phyloP scores from a whole-genome alignment of 2,888 invertebrate genomes.

The Acholoe squamosa region DNA sequence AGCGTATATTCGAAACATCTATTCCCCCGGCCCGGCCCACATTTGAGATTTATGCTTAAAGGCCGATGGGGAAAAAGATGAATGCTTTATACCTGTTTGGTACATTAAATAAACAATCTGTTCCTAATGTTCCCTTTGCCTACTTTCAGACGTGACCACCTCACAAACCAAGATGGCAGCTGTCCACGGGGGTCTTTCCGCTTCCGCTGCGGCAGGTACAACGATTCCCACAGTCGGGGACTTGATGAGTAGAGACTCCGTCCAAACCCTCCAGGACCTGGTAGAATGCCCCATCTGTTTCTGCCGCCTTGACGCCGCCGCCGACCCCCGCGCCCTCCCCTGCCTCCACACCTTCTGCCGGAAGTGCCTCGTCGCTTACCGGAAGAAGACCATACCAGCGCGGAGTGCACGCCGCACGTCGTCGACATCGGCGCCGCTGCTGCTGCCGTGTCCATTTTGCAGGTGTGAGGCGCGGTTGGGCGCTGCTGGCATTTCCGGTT shows the following conservation, averaged over 20 bases:
- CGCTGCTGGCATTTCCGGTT: neutral
- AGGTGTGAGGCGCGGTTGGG: neutral
- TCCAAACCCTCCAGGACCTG: neutral
- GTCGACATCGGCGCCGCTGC: neutral
- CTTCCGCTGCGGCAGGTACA: neutral
- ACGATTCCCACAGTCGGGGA: neutral
- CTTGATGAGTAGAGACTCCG: neutral
- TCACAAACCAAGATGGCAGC: neutral
- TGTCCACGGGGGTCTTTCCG: neutral
- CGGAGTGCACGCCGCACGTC: neutral
- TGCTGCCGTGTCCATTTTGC: neutral
- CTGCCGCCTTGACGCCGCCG: neutral
- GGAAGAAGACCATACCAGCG: neutral
- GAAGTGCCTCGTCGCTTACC: neutral
- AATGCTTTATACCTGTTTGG: too few relatives aligned
- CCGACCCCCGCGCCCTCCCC: neutral
- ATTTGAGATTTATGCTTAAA: too few relatives aligned
- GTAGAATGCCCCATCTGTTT: neutral
- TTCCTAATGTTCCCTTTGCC: too few relatives aligned
- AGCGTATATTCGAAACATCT: too few relatives aligned
- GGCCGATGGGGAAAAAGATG: too few relatives aligned
- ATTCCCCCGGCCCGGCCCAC: too few relatives aligned
- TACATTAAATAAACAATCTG: too few relatives aligned
- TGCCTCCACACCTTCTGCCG: slow-evolving; percentile 32
- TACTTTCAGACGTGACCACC: too few relatives aligned